Conservation (phyloP, 2,888 invertebrate species). For the Cinara cedri region DNA sequence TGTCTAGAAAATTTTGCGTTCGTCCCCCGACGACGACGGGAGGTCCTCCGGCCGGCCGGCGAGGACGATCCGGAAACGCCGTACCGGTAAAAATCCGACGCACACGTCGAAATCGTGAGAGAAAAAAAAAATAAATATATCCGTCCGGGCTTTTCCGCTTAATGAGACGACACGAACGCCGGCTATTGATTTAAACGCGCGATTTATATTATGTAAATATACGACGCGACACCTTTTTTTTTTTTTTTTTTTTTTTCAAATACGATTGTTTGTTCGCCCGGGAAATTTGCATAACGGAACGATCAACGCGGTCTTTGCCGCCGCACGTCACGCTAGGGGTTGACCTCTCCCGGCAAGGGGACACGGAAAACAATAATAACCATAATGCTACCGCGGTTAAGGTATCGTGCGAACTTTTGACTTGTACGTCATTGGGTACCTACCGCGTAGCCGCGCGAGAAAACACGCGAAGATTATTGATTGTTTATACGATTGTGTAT, state of each 20-base stretch:
- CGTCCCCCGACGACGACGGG: background rate
- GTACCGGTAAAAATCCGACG: conserved; percentile 13
- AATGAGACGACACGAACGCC: conserved; percentile 40
- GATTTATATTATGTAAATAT: conserved; percentile 19
- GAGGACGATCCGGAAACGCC: background rate
- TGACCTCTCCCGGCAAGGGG: too few species aligned
- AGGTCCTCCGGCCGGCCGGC: too few species aligned
- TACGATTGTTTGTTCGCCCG: conserved; percentile 28
- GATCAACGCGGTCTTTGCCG: background rate
- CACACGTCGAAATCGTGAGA: conserved; percentile 42
- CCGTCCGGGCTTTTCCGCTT: conserved; percentile 17
- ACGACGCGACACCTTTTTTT: conserved; percentile 39
- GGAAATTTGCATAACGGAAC: conserved; percentile 46
- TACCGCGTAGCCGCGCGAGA: background rate
- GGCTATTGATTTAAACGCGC: conserved; percentile 42
- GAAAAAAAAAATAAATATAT: conserved; percentile 5
- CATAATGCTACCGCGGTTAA: background rate
- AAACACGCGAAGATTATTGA: conserved; percentile 30
- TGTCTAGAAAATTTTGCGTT: conserved; percentile 30
- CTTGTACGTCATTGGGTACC: too few species aligned
- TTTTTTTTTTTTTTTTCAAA: background rate
- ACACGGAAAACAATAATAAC: background rate
- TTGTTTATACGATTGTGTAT: background rate
- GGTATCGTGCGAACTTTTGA: conserved; percentile 52
- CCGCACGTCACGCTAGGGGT: background rate